Percentiles rank a stretch among this genome's conserved stretches.
Evolutionary conservation across 2,113 vertebrate genomes (phyloP).

Genomic region (Callionymus lyra): DNA sequence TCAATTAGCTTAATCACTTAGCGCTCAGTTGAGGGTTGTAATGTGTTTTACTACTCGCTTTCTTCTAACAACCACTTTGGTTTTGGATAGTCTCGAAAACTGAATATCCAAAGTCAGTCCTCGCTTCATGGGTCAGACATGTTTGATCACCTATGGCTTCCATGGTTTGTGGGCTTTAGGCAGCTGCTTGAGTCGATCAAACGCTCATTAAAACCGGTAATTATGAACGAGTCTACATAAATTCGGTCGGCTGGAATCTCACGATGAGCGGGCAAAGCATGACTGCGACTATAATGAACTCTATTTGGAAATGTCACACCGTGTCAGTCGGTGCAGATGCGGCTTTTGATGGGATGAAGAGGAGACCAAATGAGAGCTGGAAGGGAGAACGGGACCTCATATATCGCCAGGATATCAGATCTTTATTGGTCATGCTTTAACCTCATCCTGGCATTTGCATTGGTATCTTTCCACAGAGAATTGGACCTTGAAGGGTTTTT

Average conservation of each 20-base stretch:
- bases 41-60: no score
- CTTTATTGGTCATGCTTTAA: no score
- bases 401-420: not conserved
- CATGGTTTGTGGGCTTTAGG: slow-evolving; percentile 6
- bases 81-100: no score
- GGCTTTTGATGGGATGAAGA: slow-evolving; percentile 13
- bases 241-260: slow-evolving; percentile 31
- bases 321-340: slow-evolving; percentile 30
- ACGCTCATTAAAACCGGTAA: slow-evolving; percentile 24
- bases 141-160: not conserved
- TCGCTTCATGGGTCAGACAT: no score
- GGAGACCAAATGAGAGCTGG: slow-evolving; percentile 6
- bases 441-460: no score
- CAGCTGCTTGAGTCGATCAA: slow-evolving; percentile 36
- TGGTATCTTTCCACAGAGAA: no score
- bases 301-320: slow-evolving; percentile 32
- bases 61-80: no score
- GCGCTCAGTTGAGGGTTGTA: no score
- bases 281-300: slow-evolving; percentile 27
- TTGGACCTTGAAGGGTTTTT: no score
- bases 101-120: no score
- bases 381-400: slow-evolving; percentile 3
- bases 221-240: slow-evolving; percentile 25
- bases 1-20: no score
- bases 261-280: slow-evolving; percentile 20